Evolutionary conservation across 2,888 invertebrate species (phyloP).

Genomic region (Hirudinaria manillensis): DNA sequence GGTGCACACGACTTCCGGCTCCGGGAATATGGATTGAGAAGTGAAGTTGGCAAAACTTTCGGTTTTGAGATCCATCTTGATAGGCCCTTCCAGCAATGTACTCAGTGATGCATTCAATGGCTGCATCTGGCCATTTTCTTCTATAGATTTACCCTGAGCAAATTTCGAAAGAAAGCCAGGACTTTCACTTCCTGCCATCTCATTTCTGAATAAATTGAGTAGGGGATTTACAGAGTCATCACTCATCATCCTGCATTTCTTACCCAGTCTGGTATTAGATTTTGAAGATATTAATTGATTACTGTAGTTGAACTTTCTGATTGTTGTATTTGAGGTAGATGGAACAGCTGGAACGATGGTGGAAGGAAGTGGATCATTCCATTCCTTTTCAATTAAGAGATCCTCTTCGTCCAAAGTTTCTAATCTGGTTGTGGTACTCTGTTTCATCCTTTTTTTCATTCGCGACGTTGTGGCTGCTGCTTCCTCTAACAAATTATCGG

Average conservation of each 20-base stretch:
- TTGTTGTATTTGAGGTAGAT: background rate
- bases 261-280: background rate
- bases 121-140: background rate
- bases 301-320: slow-evolving; percentile 13
- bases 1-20: background rate
- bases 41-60: slow-evolving; percentile 8
- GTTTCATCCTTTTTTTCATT: slow-evolving; percentile 3
- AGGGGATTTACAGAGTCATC: background rate
- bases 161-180: background rate
- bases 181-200: background rate
- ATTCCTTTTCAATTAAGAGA: background rate
- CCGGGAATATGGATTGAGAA: background rate
- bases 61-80: background rate
- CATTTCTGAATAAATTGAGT: background rate
- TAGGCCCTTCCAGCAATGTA: slow-evolving; percentile 5
- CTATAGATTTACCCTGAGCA: slow-evolving; percentile 9
- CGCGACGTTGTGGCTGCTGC: too few relatives aligned
- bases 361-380: slow-evolving; percentile 16
- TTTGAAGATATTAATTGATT: slow-evolving; percentile 2
- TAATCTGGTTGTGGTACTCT: background rate
- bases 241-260: background rate
- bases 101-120: background rate
- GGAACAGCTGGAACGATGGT: background rate
- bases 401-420: slow-evolving; percentile 4
- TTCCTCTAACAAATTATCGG: background rate